phyloP scores from a whole-genome alignment of 1,140 invertebrate species.

The Gonioctena quinquepunctata region DNA sequence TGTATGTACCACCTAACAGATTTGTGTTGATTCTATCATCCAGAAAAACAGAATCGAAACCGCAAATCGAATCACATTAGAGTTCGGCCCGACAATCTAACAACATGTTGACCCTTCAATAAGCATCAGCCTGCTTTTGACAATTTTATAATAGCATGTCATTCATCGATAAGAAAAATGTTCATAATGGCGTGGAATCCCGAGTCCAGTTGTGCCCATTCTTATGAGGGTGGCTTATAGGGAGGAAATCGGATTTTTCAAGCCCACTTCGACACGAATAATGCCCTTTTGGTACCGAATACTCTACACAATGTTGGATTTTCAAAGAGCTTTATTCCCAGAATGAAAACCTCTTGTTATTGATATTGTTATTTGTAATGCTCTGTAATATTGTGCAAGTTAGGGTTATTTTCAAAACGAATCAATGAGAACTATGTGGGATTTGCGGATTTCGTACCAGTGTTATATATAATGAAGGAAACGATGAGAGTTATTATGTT shows the following conservation, averaged over 20 bases:
- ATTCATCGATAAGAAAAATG: constrained; percentile 21
- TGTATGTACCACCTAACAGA: no score
- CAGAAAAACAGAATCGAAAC: background rate
- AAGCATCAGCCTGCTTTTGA: constrained; percentile 15
- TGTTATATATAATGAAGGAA: background rate
- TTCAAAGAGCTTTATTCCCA: constrained; percentile 28
- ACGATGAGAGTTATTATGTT: background rate
- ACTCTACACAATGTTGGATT: constrained; percentile 29
- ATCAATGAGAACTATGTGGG: constrained; percentile 9
- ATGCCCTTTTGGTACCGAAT: constrained; percentile 48
- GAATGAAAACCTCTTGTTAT: constrained; percentile 30
- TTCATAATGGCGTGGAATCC: constrained; percentile 12
- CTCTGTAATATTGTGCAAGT: constrained; percentile 22
- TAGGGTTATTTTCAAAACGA: constrained; percentile 17
- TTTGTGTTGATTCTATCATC: no score
- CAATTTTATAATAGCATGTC: constrained; percentile 20
- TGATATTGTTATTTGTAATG: constrained; percentile 26
- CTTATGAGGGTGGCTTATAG: constrained; percentile 45
- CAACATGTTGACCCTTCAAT: constrained; percentile 1
- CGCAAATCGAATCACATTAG: background rate
- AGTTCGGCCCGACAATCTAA: background rate
- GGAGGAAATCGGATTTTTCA: constrained; percentile 54
- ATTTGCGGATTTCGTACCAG: background rate
- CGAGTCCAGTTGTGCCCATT: constrained; percentile 25
- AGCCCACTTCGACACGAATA: constrained; percentile 53